A percentile compares a stretch with the other conserved stretches of the same genome.
These are phyloP conservation scores for Stichodactyla mertensii DNA, from an alignment of 64 coral and sea anemone species.

Conservation along the genomic window DNA sequence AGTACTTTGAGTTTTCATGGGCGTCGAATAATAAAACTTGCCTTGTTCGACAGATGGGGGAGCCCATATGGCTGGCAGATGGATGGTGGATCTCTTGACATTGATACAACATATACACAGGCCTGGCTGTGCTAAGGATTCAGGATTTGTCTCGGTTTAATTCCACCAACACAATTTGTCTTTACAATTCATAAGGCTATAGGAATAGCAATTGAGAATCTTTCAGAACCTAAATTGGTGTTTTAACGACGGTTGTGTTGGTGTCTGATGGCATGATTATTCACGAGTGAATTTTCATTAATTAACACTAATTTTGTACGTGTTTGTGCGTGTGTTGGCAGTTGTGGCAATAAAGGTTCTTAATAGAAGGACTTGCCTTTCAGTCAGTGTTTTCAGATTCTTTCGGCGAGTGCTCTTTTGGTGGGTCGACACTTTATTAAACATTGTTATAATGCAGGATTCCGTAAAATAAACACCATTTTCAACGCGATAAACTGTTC, in stretches of 20 bases:
- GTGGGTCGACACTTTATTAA: background rate
- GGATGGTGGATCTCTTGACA: background rate
- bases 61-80: background rate
- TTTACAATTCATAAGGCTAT: background rate
- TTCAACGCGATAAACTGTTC: background rate
- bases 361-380: background rate
- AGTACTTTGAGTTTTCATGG: background rate
- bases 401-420: background rate
- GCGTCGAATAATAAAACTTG: background rate
- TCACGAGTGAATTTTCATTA: background rate
- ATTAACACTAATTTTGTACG: slow-evolving; percentile 5
- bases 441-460: background rate
- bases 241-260: background rate
- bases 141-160: background rate
- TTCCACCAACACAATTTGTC: background rate
- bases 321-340: too few species aligned
- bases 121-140: background rate
- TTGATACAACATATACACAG: background rate
- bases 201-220: background rate
- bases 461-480: background rate
- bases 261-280: background rate
- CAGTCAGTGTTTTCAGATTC: background rate
- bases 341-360: background rate
- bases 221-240: background rate
- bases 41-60: background rate